Conservation (phyloP, 2,888 invertebrate genomes). For the Ophioninae sp. region DNA sequence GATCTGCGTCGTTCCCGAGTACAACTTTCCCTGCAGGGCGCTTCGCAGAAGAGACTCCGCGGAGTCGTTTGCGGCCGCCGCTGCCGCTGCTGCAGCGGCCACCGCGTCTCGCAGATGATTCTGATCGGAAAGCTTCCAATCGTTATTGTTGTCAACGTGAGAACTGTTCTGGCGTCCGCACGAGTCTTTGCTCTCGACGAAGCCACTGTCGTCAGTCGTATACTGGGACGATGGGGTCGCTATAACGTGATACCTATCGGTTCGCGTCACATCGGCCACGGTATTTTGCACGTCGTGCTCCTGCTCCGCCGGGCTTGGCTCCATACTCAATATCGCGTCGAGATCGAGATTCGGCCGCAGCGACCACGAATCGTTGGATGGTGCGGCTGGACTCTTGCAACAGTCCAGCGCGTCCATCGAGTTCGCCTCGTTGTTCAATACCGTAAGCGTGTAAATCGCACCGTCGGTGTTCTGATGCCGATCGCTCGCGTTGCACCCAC, state of each 20-base stretch:
- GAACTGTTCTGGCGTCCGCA: conserved; percentile 66
- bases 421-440: conserved; percentile 88
- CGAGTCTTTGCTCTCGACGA: conserved; percentile 86
- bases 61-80: conserved; percentile 74
- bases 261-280: conserved; percentile 83
- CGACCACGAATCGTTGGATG: conserved; percentile 85
- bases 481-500: conserved; percentile 69
- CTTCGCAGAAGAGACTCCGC: conserved; percentile 90
- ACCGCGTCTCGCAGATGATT: conserved; percentile 81
- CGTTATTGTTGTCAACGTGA: conserved; percentile 87
- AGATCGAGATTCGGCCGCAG: conserved; percentile 88
- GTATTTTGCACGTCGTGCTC: conserved; percentile 84
- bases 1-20: conserved; percentile 73
- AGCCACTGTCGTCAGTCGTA: conserved; percentile 90
- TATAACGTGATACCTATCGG: conserved; percentile 74
- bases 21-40: conserved; percentile 90
- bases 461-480: conserved; percentile 82
- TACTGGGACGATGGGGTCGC: conserved; percentile 78
- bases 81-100: conserved; percentile 68
- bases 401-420: conserved; percentile 79
- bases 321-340: conserved; percentile 90
- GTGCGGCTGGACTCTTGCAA: conserved; percentile 82
- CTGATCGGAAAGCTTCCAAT: conserved; percentile 91
- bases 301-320: conserved; percentile 81
- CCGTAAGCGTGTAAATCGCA: conserved; percentile 92